Evolutionary conservation across 2,888 invertebrate species (phyloP).

Genomic region (Neria commutata): DNA sequence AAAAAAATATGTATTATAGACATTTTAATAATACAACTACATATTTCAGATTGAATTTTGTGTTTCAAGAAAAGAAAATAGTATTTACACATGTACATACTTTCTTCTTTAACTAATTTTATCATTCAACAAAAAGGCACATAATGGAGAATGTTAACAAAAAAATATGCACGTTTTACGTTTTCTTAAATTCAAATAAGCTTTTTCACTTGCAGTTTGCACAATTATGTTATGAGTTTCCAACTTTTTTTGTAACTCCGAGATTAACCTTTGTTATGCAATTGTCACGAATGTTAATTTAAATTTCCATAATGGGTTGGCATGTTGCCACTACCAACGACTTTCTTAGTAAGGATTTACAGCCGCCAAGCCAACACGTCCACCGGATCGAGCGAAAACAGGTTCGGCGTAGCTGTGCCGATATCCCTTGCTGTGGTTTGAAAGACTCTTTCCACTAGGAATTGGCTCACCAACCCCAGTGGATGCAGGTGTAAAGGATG

Average conservation of each 20-base stretch:
- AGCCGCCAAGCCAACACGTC: constrained; percentile 61
- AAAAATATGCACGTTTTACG: too few relatives aligned
- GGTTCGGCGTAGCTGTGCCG: constrained; percentile 62
- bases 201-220: not conserved
- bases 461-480: constrained; percentile 34
- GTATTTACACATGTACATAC: too few relatives aligned
- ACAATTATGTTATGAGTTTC: not conserved
- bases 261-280: too few relatives aligned
- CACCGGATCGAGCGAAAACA: constrained; percentile 56
- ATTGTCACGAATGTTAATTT: too few relatives aligned
- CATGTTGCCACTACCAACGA: too few relatives aligned
- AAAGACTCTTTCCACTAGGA: constrained; percentile 50
- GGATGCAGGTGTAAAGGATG: constrained; percentile 40
- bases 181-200: too few relatives aligned
- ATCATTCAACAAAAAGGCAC: not conserved
- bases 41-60: too few relatives aligned
- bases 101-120: not conserved
- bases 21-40: too few relatives aligned
- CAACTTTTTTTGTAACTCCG: not conserved
- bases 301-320: too few relatives aligned
- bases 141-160: too few relatives aligned
- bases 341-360: constrained; percentile 57
- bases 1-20: too few relatives aligned
- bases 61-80: too few relatives aligned
- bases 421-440: constrained; percentile 59